Base-by-base conservation (phyloP, 2,113 vertebrate species). In the Eudyptes chrysolophus region DNA sequence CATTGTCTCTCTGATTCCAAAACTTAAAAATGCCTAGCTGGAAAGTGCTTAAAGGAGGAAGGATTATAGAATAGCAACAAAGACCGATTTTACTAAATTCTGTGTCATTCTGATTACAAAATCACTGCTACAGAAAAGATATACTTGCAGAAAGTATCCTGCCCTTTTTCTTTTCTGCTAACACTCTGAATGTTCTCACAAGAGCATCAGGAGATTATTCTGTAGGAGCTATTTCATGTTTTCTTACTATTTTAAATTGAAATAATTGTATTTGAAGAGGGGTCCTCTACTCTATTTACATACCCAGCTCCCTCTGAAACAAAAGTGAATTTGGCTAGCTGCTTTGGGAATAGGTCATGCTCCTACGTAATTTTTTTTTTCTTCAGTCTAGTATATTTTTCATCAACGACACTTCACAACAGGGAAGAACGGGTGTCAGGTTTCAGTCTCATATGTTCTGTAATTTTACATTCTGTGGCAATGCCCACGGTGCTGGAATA, bases 401-500 rank as follows among this genome's bases (percentile, higher is more conserved):
- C 92, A 96, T 97, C 96, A 89, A 94, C 97, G 97, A 97, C 97
- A 96, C 97, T 97, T 98, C 95, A 87, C 97, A 95, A 97, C 96
- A 97, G 94, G 93, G 96, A 97, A 97, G 98, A 97, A 97, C 97
- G 98, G 97, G 98, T 98, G 98, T 98, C 98, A 98, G 97, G 97
- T 98, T 98, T 98, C 98, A 95, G 93, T 98, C 97, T 98, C 98
- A 98, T 98, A 97, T 98, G 98, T 94, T 98, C 98, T 95, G 92
- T 82, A 98, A 97, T 98, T 98, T 98, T 98, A 96, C 96, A 98
- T 98, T 98, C 98, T 98, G 98, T 97, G 98, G 95, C 92, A 96
- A 97, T 97, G 98, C 97, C 86, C 96, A 97, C 96, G 90, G 97
- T 97, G 93, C 97, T 97, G 91, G 96, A 97, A 96, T 98, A 97